Conservation (phyloP, 2,113 vertebrate genomes). For the Ailurus styani region DNA sequence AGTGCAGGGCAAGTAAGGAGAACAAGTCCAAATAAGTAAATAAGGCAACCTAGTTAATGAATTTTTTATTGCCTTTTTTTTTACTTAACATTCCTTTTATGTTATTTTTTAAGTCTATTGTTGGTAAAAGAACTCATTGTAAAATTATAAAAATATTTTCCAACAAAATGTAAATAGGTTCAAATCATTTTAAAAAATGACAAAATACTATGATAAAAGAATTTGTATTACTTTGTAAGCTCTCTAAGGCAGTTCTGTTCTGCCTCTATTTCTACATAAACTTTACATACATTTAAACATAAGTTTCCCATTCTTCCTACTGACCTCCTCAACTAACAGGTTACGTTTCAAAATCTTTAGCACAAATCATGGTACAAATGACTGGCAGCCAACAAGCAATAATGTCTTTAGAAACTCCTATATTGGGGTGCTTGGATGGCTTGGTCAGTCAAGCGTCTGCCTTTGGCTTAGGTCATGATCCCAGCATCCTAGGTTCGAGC, state of each 20-base stretch:
- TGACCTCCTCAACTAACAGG: neutral
- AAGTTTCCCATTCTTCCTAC: neutral
- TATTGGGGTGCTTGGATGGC: neutral
- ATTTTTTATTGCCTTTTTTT: neutral
- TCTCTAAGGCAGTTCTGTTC: neutral
- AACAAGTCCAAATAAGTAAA: neutral
- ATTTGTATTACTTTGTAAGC: neutral
- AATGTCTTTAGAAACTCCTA: neutral
- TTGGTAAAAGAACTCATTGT: neutral
- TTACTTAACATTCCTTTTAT: neutral
- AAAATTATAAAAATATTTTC: neutral
- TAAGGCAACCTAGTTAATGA: neutral
- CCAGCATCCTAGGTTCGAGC: too few species aligned
- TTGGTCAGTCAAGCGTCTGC: too few species aligned
- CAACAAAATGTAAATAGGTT: neutral
- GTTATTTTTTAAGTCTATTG: neutral
- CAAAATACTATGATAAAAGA: neutral
- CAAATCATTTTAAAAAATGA: neutral
- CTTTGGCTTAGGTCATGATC: too few species aligned
- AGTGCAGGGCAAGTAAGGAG: neutral
- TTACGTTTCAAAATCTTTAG: neutral
- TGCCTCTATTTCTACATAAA: neutral
- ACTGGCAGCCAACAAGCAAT: neutral
- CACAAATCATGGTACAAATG: neutral
- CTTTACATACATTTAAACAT: too few species aligned